Base-by-base conservation (phyloP, 2,113 vertebrate species). In the Tretioscincus oriximinensis region DNA sequence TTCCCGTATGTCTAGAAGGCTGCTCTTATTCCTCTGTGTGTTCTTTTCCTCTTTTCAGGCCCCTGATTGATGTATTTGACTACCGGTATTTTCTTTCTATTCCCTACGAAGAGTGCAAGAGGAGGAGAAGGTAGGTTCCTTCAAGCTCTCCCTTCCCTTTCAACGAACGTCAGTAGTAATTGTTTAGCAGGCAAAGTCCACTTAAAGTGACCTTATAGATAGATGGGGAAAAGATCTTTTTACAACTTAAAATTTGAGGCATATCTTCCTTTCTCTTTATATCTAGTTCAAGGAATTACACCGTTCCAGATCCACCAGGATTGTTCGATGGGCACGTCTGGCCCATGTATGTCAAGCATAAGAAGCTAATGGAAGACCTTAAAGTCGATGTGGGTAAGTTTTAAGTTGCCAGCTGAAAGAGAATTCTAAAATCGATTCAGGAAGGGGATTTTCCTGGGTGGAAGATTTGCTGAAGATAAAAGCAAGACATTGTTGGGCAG, bases 261-360 rank as follows among this genome's bases (percentile, higher is more conserved):
- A 16, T 1, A 31, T 0, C 1, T 20, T 29, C 14, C n/a, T 28
- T 79, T 9, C 81, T 76, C 82, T 22, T 14, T 18, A 81, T 84
- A 85, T 68, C 4, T 61, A 98, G 97, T 90, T 96, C 95, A 7
- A 97, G 97, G 89, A 97, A 95, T 88, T 99, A 99, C 88, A 21
- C 87, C 0, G 95, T 97, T 84, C 97, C 98, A 0, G 98, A 99
- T 77, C 97, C 98, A 29, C 97, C 98, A 0, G 97, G 97, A 79
- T 92, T 99, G 87, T 99, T 99, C 7, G 97, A 99, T 2, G 96
- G 97, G 71, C 98, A 99, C 0, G 98, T 99, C 76, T 99, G 98
- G 97, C 98, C 97, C 85, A 99, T 98, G 97, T 99, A 98, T 20
- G 79, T 96, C 89, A 98, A 96, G 89, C 97, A 99, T 81, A 97